Base-by-base conservation (phyloP, 2,888 invertebrate species). In the Polylopha cassiicola region DNA sequence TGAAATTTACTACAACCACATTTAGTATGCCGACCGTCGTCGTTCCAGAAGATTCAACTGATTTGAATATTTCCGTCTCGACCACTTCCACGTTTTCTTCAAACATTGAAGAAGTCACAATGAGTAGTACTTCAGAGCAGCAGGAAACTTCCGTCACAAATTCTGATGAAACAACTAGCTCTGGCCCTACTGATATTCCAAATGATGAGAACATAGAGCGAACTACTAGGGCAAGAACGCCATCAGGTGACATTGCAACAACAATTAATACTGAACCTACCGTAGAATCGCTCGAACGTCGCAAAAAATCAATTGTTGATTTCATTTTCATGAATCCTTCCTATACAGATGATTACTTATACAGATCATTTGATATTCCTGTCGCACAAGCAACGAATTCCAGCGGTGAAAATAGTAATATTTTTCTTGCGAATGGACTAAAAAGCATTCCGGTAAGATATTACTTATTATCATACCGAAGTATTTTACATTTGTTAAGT, bases 341-440 rank as follows among this genome's bases (percentile, higher is more conserved):
- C 0, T 77, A 77, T 43, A 50, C 71, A 14, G 72, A 81, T 10
- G 81, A 81, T 43, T 55, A 70, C 17, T 58, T 73, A 32, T 79
- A 80, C 50, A 68, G 74, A 53, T 72, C 84, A 1, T 81, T 72
- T 47, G 73, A 79, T 28, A 64, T 80, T 4, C 36, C 36, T 6
- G 73, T 69, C 16, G 57, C 70, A 4, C 69, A 71, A 20, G 39
- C 57, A 14, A 53, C 64, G 1, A 59, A 57, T 20, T 58, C 61
- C 9, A 61, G 50, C 22, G 58, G 64, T 29, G 65, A 67, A 17
- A 61, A 67, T 10, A 67, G 65, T 11, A 55, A 71, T 48, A 69
- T 74, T 61, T 86, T 86, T 52, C 58, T 84, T 34, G 84, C 71
- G 2, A 80, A 85, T 50, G 86, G 86, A 23, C 53, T 81, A 17